A percentile compares a stretch with the other conserved stretches of the same genome.
Evolutionary conservation across 2,888 invertebrate species (phyloP).

Genomic region (Eledona agricola): DNA sequence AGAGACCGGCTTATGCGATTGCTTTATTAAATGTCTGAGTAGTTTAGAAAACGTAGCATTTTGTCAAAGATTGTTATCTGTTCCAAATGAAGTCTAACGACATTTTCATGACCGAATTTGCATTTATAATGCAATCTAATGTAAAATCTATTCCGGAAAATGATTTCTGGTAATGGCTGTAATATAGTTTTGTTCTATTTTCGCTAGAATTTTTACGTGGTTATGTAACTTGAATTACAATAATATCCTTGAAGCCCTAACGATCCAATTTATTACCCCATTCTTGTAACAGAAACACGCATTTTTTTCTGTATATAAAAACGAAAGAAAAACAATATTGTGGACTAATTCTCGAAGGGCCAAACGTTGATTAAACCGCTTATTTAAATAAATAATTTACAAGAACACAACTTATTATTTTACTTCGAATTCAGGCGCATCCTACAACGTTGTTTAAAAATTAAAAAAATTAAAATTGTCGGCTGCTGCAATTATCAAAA

Average conservation of each 20-base stretch:
- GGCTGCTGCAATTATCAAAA: too few relatives aligned
- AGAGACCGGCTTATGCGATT: too few relatives aligned
- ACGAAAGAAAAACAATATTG: slow-evolving; percentile 6
- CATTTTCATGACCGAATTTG: slow-evolving; percentile 34
- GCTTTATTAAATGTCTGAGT: slow-evolving; percentile 18
- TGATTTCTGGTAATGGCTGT: slow-evolving; percentile 10
- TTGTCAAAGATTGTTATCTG: slow-evolving; percentile 28
- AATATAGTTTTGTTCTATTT: slow-evolving; percentile 10
- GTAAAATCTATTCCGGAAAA: slow-evolving; percentile 11
- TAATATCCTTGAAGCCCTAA: neutral
- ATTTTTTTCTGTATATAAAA: too few relatives aligned
- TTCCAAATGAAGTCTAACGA: slow-evolving; percentile 29
- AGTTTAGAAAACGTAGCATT: too few relatives aligned
- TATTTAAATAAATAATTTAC: too few relatives aligned
- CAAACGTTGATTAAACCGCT: too few relatives aligned
- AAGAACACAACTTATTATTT: too few relatives aligned
- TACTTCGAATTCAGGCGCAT: too few relatives aligned
- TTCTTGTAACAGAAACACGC: too few relatives aligned
- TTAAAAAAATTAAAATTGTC: slow-evolving; percentile 5
- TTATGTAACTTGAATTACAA: slow-evolving; percentile 2
- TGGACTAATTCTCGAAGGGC: neutral
- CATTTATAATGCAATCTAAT: slow-evolving; percentile 31
- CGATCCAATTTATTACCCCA: slow-evolving; percentile 12
- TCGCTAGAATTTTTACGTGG: neutral
- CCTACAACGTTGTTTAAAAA: too few relatives aligned